Conservation (phyloP, 2,797 vertebrate genomes). For the Esox lucius region DNA sequence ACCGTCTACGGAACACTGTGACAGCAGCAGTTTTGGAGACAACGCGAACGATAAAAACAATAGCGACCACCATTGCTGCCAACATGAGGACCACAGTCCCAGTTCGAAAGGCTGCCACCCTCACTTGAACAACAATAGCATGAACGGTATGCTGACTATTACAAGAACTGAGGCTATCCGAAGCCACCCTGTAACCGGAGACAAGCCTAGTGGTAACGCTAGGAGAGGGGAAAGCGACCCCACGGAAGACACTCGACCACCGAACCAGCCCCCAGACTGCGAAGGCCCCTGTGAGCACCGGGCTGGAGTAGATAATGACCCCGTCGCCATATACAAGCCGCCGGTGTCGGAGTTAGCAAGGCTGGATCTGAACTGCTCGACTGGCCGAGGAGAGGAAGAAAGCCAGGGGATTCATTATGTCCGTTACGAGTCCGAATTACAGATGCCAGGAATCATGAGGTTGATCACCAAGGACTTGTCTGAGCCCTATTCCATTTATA, state of each 20-base stretch:
- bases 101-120: conserved; percentile 65
- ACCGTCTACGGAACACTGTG: conserved; percentile 65
- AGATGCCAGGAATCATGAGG: conserved; percentile 99
- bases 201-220: conserved; percentile 28
- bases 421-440: conserved; percentile 95
- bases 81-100: conserved; percentile 64
- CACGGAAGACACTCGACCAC: conserved; percentile 48
- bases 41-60: conserved; percentile 51
- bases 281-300: conserved; percentile 40
- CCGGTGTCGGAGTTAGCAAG: conserved; percentile 66
- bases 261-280: conserved; percentile 38
- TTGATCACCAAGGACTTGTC: conserved; percentile 99
- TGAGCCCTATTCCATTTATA: conserved; percentile 99
- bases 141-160: conserved; percentile 67
- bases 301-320: conserved; percentile 36
- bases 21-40: conserved; percentile 55
- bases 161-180: conserved; percentile 53
- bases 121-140: conserved; percentile 59
- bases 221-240: conserved; percentile 43
- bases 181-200: conserved; percentile 11
- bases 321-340: conserved; percentile 39
- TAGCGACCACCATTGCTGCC: conserved; percentile 61
- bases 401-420: conserved; percentile 90
- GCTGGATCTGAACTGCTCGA: conserved; percentile 68
- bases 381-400: conserved; percentile 64